These are phyloP conservation scores for Martes martes DNA, from an alignment of 2,113 vertebrate species.

Conservation along the genomic window DNA sequence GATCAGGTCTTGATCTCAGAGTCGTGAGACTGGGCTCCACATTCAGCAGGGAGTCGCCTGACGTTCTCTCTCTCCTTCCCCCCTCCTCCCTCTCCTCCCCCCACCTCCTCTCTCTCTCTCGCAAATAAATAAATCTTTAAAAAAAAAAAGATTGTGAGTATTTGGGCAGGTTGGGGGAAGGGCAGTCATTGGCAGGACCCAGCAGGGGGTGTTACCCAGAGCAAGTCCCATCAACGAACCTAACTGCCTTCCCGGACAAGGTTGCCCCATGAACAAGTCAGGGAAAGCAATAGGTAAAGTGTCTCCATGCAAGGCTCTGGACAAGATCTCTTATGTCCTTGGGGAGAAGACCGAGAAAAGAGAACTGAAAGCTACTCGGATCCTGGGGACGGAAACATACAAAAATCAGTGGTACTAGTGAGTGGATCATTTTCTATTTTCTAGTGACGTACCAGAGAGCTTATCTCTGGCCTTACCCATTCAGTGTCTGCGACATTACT, in stretches of 20 bases:
- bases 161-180: not conserved
- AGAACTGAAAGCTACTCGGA: not conserved
- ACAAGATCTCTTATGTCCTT: not conserved
- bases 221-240: not conserved
- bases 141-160: not conserved
- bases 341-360: not conserved
- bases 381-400: not conserved
- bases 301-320: not conserved
- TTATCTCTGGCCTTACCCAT: not conserved
- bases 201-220: not conserved
- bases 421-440: not conserved
- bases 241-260: not conserved
- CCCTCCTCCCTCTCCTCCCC: not conserved
- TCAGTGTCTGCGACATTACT: not conserved
- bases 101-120: too few relatives aligned
- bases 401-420: not conserved
- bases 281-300: not conserved
- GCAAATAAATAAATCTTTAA: not conserved
- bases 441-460: not conserved
- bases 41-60: not conserved
- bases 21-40: not conserved
- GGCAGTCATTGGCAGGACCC: not conserved
- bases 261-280: slow-evolving; percentile 18
- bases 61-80: not conserved
- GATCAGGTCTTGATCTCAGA: not conserved